These are phyloP conservation scores for Ephialtes manifestator DNA, from an alignment of 2,888 invertebrate species.

Conservation along the genomic window DNA sequence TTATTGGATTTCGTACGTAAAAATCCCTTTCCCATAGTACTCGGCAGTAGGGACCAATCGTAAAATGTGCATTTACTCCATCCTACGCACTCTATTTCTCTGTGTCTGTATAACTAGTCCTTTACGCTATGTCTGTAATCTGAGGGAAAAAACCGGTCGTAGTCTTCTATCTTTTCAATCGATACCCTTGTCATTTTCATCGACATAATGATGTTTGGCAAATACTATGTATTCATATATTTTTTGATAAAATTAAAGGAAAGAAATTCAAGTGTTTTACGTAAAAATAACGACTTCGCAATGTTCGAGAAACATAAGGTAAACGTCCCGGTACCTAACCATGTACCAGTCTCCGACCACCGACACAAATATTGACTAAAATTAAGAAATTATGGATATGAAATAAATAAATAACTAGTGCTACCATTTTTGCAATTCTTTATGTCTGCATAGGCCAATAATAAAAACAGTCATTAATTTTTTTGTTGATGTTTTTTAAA, in stretches of 20 bases:
- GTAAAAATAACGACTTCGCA: too few species aligned
- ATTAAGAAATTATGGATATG: too few species aligned
- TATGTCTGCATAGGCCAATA: too few species aligned
- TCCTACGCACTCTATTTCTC: neutral
- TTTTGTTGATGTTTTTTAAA: too few species aligned
- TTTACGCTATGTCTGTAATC: neutral
- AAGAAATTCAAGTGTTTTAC: neutral
- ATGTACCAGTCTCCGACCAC: too few species aligned
- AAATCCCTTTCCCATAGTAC: conserved; percentile 6
- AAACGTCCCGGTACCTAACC: too few species aligned
- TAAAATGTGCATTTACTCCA: conserved; percentile 2
- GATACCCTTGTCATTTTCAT: neutral
- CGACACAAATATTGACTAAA: too few species aligned
- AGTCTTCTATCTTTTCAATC: neutral
- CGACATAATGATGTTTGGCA: neutral
- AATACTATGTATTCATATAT: neutral
- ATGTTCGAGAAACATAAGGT: too few species aligned
- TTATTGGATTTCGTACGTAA: conserved; percentile 51
- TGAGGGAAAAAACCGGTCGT: neutral
- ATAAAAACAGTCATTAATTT: too few species aligned
- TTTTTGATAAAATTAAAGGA: neutral
- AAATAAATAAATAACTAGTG: too few species aligned
- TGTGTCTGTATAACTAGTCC: neutral
- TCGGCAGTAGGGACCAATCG: neutral
- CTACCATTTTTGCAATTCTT: too few species aligned